Evolutionary conservation across 2,797 vertebrate species (phyloP), one percentile per base, ranked within the genome.

Genomic region (Lacerta viridis): DNA sequence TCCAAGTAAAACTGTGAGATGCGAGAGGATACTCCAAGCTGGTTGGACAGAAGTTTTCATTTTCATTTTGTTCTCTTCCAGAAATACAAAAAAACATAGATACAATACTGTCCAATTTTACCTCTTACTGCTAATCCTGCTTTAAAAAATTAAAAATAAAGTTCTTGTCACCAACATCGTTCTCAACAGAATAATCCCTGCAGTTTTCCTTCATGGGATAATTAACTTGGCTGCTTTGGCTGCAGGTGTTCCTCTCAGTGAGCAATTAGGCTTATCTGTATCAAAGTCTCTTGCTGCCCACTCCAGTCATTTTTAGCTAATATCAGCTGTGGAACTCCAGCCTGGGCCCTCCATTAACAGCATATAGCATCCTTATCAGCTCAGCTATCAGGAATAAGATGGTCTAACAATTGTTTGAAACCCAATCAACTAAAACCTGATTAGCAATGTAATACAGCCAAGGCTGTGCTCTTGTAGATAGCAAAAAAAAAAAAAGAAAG

Each of bases 241-340:
- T 92, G 84, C 88, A 90, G 88, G 84, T 84, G 64, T 91, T 88
- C 90, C 88, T 81, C 87, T 71, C 90, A 86, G 87, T 86, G 87
- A 83, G 87, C 88, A 89, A 90, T 94, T 86, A 90, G 84, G 84
- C 83, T 50, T 4, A 5, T n/a, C 1, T 0, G 0, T 2, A 64
- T 1, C 61, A 88, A 46, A 6, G 36, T 87, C 75, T 88, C 18
- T 77, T 68, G 72, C 75, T 23, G 50, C 2, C 15, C 85, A 1
- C 50, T 83, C 23, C 33, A 89, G 69, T 88, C 41, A 55, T 78
- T 89, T 94, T 92, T 86, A 88, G 87, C 72, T 90, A 69, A 0
- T 69, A 90, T 78, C 88, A 84, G 7, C 64, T 90, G 89, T 3
- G 80, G 61, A 0, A 3, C 55, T 82, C 84, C n/a, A 68, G 4